A percentile compares a stretch with the other conserved stretches of the same genome.
phyloP scores from a whole-genome alignment of 2,113 vertebrate species.

The Rhinolophus ferrumequinum region DNA sequence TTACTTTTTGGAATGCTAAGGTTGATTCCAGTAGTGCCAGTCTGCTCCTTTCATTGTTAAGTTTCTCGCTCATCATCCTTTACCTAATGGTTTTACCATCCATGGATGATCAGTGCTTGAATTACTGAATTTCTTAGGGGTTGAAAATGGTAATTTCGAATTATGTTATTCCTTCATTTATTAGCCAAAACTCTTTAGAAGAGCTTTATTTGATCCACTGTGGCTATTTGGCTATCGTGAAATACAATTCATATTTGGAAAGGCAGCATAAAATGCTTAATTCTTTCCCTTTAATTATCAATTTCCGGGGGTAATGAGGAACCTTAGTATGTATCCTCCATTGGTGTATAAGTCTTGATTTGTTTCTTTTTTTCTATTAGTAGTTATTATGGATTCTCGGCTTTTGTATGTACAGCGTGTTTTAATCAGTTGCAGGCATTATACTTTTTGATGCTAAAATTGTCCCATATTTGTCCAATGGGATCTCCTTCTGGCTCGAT shows the following conservation, averaged over 20 bases:
- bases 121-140: slow-evolving; percentile 5
- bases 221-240: slow-evolving; percentile 43
- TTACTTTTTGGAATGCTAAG: slow-evolving; percentile 46
- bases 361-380: not conserved
- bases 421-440: slow-evolving; percentile 54
- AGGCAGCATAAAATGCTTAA: slow-evolving; percentile 49
- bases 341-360: slow-evolving; percentile 5
- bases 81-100: slow-evolving; percentile 21
- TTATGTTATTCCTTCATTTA: slow-evolving; percentile 47
- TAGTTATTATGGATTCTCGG: slow-evolving; percentile 46
- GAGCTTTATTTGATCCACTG: slow-evolving; percentile 20
- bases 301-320: slow-evolving; percentile 53
- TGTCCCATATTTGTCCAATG: slow-evolving; percentile 38
- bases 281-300: slow-evolving; percentile 58
- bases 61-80: slow-evolving; percentile 11
- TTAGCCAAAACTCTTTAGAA: slow-evolving; percentile 53
- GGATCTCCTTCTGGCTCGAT: not conserved
- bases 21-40: not conserved
- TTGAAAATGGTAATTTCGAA: slow-evolving; percentile 49
- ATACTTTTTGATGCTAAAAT: slow-evolving; percentile 44
- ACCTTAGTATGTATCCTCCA: slow-evolving; percentile 43
- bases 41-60: slow-evolving; percentile 18
- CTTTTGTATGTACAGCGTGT: slow-evolving; percentile 19
- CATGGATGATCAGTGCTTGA: not conserved
- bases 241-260: slow-evolving; percentile 51